A percentile compares a stretch with the other conserved stretches of the same genome.
phyloP scores from a whole-genome alignment of 37 sponge, comb jelly and placozoan genomes.

The Spongilla lacustris region DNA sequence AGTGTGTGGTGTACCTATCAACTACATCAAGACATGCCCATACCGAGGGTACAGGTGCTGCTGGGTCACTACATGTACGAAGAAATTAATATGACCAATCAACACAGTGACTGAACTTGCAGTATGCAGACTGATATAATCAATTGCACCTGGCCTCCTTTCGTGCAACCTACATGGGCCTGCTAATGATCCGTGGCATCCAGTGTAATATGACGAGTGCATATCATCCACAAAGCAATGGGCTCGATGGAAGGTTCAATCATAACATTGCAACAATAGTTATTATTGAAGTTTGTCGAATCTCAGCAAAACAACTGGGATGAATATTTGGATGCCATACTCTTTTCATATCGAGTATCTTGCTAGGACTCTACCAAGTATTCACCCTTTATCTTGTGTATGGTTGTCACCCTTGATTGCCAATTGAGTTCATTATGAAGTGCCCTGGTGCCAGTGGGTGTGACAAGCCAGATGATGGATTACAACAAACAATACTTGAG shows the following conservation, averaged over 20 bases:
- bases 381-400: slow-evolving; percentile 22
- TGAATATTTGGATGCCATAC: slow-evolving; percentile 7
- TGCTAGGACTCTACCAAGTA: slow-evolving; percentile 17
- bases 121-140: too few species aligned
- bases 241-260: background rate
- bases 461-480: too few species aligned
- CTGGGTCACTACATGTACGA: too few species aligned
- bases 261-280: background rate
- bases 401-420: slow-evolving; percentile 23
- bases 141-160: too few species aligned
- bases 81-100: too few species aligned
- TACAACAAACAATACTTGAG: too few species aligned
- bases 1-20: too few species aligned
- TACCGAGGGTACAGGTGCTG: too few species aligned
- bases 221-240: background rate
- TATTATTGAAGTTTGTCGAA: slow-evolving; percentile 22
- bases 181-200: background rate
- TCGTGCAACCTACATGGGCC: too few species aligned
- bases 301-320: slow-evolving; percentile 14
- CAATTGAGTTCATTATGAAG: slow-evolving; percentile 13
- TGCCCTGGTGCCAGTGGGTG: too few species aligned
- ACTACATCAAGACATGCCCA: too few species aligned
- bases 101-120: too few species aligned
- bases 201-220: background rate
- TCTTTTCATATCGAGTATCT: slow-evolving; percentile 33